Evolutionary conservation across 2,888 invertebrate species (phyloP), one percentile per base, ranked within the genome.

Genomic region (Caenorhabditis sp.): DNA sequence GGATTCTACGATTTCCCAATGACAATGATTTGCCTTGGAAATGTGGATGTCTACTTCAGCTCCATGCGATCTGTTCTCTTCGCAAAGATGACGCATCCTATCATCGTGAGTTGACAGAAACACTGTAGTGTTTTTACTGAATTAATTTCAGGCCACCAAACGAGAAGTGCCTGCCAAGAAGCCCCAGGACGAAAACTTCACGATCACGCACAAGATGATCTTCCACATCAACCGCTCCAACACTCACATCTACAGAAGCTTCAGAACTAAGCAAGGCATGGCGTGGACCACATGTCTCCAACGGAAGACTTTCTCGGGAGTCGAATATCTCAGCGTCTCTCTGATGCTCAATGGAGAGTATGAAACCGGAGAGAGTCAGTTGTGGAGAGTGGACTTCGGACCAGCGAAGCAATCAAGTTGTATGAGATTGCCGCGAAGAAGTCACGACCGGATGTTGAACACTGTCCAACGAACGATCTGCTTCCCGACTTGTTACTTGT

Each of bases 1-100:
- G 76, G 76, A 12, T 76, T 76, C 61, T 76, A 51, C n/a, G 58
- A 68, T n/a, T 69, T 76, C 19, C 19, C 75, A 14, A 47, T 51
- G 7, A 19, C 24, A 26, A 54, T 54, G 54, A 54, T 35, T 0
- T 12, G n/a, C 0, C 10, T 22, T 24, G 76, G 68, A 49, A 22
- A 69, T n/a, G 44, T 69, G 24, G 38, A 51, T 14, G 22, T 26
- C 22, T 69, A 61, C 49, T 44, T 38, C 44, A 28, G 24, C 24
- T 76, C 76, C 0, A 19, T 68, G 31, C 41, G 68, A 24, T 68
- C 75, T 0, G 44, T 64, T 6, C 31, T 66, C 0, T 28, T 75
- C 4, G 44, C 56, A 19, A 31, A 19, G 7, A 22, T 12, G 10
- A 16, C 4, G 19, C 72, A 72, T 61, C 72, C 59, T 22, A 31